phyloP scores from a whole-genome alignment of 1,140 invertebrate genomes.

The Temnothorax longispinosus region DNA sequence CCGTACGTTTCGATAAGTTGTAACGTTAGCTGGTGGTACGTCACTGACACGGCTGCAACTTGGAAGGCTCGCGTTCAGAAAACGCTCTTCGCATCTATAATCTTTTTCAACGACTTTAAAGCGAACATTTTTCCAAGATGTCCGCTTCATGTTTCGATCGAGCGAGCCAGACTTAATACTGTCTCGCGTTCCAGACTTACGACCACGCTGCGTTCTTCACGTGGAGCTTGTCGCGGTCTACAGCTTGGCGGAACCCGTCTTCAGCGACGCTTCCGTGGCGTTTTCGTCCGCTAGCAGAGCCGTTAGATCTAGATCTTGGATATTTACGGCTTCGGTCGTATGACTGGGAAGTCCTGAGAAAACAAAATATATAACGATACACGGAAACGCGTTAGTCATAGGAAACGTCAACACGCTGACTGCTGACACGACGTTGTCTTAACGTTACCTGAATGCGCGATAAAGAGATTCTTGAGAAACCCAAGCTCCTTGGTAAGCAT shows the following conservation, averaged over 20 bases:
- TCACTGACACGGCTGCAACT: neutral
- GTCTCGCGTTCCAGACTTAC: conserved; percentile 66
- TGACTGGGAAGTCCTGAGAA: conserved; percentile 81
- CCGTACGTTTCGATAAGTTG: neutral
- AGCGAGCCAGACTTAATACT: conserved; percentile 54
- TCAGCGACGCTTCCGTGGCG: conserved; percentile 58
- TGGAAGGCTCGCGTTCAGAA: neutral
- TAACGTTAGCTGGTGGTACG: conserved; percentile 25
- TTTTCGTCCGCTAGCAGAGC: conserved; percentile 80
- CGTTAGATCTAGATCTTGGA: conserved; percentile 82
- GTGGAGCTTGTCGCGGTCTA: conserved; percentile 59
- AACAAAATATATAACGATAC: neutral
- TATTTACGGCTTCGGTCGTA: conserved; percentile 65
- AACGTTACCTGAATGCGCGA: conserved; percentile 89
- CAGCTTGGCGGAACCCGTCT: conserved; percentile 56
- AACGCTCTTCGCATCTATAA: conserved; percentile 7
- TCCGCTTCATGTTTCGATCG: conserved; percentile 55
- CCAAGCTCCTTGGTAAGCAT: conserved; percentile 93
- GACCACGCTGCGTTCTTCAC: conserved; percentile 65
- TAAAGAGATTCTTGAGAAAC: conserved; percentile 95
- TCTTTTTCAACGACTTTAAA: conserved; percentile 27
- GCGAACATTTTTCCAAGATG: conserved; percentile 81
- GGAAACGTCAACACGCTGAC: too few relatives aligned
- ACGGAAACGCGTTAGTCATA: neutral
- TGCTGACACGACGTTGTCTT: neutral